Base-by-base conservation (phyloP, 1,140 invertebrate genomes). In the Lysiphlebus fabarum region DNA sequence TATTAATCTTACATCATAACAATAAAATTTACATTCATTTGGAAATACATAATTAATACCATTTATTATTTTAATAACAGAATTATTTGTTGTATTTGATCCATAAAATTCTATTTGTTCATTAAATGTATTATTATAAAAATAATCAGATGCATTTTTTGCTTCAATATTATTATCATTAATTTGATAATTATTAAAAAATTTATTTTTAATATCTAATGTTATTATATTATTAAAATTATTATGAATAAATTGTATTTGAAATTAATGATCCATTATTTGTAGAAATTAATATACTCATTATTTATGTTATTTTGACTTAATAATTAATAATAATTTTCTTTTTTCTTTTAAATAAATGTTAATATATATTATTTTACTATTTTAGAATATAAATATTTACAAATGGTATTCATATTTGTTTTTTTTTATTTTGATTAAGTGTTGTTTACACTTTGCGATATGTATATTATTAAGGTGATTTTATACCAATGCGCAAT, bases 11-110 rank as follows among this genome's bases (percentile, higher is more conserved):
- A 84, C 64, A 63, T 85, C 76, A 49, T 77, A 75, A 53, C 74
- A 79, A 63, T 76, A 80, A 70, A 84, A 85, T 26, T 54, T 58
- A 63, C 73, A 79, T 42, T 73, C 71, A 58, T 63, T 61, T n/a
- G 81, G 80, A 53, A 82, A 74, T 11, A 83, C 66, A 65, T 74
- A 82, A 62, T 71, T 67, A 14, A 73, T 64, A 7, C 64, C 54
- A 5, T 70, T 38, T 51, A 73, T 64, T 56, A 71, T 55, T 0
- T 67, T 65, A 43, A 77, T 65, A 49, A 75, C 62, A 42, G 72
- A 48, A 49, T 42, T 43, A 47, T 74, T 47, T 4, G 59, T 64
- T 9, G 62, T 58, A 65, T 80, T 81, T 6, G 51, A 63, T 7
- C 79, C 79, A 62, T 71, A 62, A 26, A 68, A 70, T 61, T 74